Conservation (phyloP, 2,888 invertebrate species). For the Caenorhabditis sp. region DNA sequence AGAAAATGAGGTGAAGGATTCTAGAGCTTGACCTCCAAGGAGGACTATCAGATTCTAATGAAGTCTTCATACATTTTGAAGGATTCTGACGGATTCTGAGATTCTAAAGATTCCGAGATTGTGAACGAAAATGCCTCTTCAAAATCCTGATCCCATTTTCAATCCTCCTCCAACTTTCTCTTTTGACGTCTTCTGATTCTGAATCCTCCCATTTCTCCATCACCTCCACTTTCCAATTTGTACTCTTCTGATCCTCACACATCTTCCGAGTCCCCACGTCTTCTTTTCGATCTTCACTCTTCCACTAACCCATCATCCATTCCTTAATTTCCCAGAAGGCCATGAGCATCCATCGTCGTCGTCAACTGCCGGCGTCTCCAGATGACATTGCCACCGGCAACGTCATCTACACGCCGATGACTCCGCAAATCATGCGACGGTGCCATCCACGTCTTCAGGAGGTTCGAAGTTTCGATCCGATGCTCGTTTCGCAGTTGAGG, state of each 20-base stretch:
- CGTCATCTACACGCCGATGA: conserved; percentile 43
- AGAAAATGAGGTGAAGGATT: too few species aligned
- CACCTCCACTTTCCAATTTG: too few species aligned
- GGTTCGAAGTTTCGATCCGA: conserved; percentile 61
- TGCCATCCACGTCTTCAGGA: conserved; percentile 64
- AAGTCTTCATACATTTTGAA: too few species aligned
- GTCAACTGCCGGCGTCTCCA: conserved; percentile 58
- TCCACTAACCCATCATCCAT: background rate
- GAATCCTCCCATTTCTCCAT: too few species aligned
- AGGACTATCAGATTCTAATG: too few species aligned
- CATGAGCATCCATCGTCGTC: conserved; percentile 55
- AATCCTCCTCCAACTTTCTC: too few species aligned
- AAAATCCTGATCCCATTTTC: too few species aligned
- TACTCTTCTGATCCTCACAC: background rate
- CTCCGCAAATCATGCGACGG: conserved; percentile 54
- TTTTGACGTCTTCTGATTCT: too few species aligned
- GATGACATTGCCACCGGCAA: conserved; percentile 53
- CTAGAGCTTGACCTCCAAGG: too few species aligned
- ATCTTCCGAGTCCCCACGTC: background rate
- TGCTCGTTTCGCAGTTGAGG: conserved; percentile 50
- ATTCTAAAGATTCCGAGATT: too few species aligned
- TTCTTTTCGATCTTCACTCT: conserved; percentile 9
- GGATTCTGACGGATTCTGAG: too few species aligned
- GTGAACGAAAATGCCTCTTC: too few species aligned
- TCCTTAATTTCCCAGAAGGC: background rate